A percentile compares a stretch with the other conserved stretches of the same genome.
These are phyloP conservation scores for Onthophagus sagittarius DNA, from an alignment of 2,888 invertebrate species.

Conservation along the genomic window DNA sequence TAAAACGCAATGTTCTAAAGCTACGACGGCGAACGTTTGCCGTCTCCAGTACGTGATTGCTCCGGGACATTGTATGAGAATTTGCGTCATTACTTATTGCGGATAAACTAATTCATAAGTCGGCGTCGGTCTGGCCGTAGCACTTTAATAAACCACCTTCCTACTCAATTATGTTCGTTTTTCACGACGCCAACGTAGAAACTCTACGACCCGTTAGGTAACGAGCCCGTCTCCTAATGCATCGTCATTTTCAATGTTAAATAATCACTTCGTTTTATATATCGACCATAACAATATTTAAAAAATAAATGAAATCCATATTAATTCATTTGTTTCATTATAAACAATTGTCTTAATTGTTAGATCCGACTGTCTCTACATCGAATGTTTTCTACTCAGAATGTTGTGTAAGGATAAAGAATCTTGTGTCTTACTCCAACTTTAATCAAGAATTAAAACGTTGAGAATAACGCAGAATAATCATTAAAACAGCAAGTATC, in stretches of 20 bases:
- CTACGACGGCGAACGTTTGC: background rate
- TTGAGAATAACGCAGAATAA: no score
- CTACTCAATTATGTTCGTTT: slow-evolving; percentile 27
- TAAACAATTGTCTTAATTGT: no score
- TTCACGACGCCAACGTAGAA: slow-evolving; percentile 13
- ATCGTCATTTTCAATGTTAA: background rate
- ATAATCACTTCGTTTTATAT: background rate
- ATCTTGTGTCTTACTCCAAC: no score
- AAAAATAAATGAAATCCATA: no score
- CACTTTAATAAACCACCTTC: slow-evolving; percentile 28
- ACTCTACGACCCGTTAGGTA: slow-evolving; percentile 10
- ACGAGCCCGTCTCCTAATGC: background rate
- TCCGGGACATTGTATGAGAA: slow-evolving; percentile 39
- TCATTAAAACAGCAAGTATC: no score
- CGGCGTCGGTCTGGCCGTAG: slow-evolving; percentile 21
- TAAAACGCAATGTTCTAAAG: slow-evolving; percentile 29
- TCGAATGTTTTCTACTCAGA: no score
- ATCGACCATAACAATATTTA: no score
- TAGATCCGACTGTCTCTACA: no score
- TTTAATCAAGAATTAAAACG: no score
- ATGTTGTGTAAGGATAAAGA: no score
- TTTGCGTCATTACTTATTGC: slow-evolving; percentile 43
- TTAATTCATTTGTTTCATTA: no score
- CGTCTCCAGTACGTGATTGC: slow-evolving; percentile 38
- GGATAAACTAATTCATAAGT: slow-evolving; percentile 42